Conservation (phyloP, 1,140 invertebrate species). For the Frieseomelitta varia region DNA sequence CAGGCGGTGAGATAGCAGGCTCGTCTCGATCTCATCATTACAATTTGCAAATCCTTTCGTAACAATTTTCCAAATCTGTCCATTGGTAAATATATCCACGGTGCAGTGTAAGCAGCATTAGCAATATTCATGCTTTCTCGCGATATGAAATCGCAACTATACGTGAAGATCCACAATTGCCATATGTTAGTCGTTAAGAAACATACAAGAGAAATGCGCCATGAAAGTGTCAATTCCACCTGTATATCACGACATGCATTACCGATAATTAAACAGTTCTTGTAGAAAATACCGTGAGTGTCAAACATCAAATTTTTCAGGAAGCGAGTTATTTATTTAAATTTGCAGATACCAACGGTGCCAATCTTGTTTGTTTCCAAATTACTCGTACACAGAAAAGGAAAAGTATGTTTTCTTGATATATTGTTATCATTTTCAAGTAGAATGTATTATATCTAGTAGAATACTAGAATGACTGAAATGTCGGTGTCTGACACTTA, state of each 20-base stretch:
- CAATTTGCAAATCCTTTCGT: slow-evolving; percentile 37
- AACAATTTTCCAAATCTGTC: slow-evolving; percentile 30
- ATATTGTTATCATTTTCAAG: no score
- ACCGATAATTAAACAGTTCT: not conserved
- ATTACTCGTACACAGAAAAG: no score
- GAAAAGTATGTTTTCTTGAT: no score
- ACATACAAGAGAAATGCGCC: slow-evolving; percentile 29
- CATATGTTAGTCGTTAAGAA: slow-evolving; percentile 19
- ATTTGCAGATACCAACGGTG: no score
- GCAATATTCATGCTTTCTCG: slow-evolving; percentile 42
- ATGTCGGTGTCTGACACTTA: no score
- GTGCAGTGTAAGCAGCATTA: slow-evolving; percentile 34
- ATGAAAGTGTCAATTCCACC: not conserved
- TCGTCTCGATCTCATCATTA: slow-evolving; percentile 35
- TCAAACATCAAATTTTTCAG: no score
- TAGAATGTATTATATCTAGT: no score
- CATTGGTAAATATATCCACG: slow-evolving; percentile 34
- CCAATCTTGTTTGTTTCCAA: no score
- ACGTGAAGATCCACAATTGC: slow-evolving; percentile 55
- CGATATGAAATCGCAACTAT: slow-evolving; percentile 44
- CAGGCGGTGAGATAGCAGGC: slow-evolving; percentile 47
- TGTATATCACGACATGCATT: not conserved
- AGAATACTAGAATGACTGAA: no score
- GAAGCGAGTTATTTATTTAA: no score
- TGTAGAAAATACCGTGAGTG: no score